Percentiles rank a stretch among this genome's conserved stretches.
These are phyloP conservation scores for Tridacna crocea DNA, from an alignment of 2,888 invertebrate genomes.

Conservation along the genomic window DNA sequence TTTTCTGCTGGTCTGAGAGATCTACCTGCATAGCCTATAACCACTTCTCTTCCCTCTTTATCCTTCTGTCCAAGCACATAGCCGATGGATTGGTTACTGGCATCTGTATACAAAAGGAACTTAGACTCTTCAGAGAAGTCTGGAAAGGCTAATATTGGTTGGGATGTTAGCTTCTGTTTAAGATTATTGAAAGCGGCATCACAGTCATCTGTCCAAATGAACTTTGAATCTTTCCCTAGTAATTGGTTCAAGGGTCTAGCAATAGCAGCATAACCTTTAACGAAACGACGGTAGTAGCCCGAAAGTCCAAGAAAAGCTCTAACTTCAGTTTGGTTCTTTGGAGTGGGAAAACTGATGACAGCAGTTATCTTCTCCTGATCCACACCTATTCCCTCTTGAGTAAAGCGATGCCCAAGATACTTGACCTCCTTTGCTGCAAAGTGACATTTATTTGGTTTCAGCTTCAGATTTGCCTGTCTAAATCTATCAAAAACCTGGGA, in stretches of 20 bases:
- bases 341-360: too few relatives aligned
- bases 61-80: background rate
- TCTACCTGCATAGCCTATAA: background rate
- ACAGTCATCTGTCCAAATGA: background rate
- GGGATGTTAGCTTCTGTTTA: background rate
- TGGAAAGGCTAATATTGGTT: background rate
- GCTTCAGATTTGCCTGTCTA: too few relatives aligned
- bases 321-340: slow-evolving; percentile 30
- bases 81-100: background rate
- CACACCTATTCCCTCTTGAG: too few relatives aligned
- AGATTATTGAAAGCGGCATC: background rate
- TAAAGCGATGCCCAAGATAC: too few relatives aligned
- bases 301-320: background rate
- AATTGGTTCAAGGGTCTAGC: background rate
- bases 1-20: background rate
- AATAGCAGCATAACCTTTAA: background rate
- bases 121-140: too few relatives aligned
- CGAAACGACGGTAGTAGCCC: background rate
- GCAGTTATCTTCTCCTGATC: too few relatives aligned
- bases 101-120: background rate
- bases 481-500: too few relatives aligned
- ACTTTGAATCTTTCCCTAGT: background rate
- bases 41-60: background rate
- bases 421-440: too few relatives aligned
- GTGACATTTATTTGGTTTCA: too few relatives aligned